Evolutionary conservation across 1,140 invertebrate genomes (phyloP), one percentile per base, ranked within the genome.

Genomic region (Procambarus virginalis): DNA sequence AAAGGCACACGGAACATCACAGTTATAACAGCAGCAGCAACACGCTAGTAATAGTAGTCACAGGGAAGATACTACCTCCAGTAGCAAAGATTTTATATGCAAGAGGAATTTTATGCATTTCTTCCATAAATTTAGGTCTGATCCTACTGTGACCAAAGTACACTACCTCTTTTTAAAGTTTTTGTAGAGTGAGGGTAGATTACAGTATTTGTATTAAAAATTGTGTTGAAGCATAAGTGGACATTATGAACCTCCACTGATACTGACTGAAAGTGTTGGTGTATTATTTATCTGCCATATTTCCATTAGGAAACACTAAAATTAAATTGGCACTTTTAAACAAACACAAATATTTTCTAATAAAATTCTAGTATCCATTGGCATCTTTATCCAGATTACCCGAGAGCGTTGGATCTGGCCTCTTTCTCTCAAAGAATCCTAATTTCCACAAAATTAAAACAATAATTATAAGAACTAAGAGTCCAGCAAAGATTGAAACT

Each of bases 371-470:
- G 92, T 91, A 92, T 84, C 89, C 92, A 92, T 90, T 96, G 90
- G 95, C 95, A 88, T 96, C 96, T 93, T 97, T 97, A 93, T 97
- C 96, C 48, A 97, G 93, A 93, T 97, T 98, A 8, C 97, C 97
- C 6, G 96, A 97, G 0, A 97, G 93, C 22, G 97, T 97, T 1
- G 96, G 96, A 93, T 97, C 97, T 34, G 96, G 95, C 86, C 93
- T 93, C 93, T 96, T 95, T 84, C 97, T 93, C 93, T 97, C 97
- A 94, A 98, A 98, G 95, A 98, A 98, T 75, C 97, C 97, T 51
- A 97, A 94, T 94, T 97, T 97, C 96, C 97, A 97, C 46, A 98
- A 93, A 4, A 96, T 93, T 45, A 97, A 94, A n/a, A 96, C 96
- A 51, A 98, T 94, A 0, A 97, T 92, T 10, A 97, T 95, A 46